Percentiles rank a stretch among this genome's conserved stretches.
phyloP scores from a whole-genome alignment of 2,113 vertebrate species.

The Atlantisia rogersi region DNA sequence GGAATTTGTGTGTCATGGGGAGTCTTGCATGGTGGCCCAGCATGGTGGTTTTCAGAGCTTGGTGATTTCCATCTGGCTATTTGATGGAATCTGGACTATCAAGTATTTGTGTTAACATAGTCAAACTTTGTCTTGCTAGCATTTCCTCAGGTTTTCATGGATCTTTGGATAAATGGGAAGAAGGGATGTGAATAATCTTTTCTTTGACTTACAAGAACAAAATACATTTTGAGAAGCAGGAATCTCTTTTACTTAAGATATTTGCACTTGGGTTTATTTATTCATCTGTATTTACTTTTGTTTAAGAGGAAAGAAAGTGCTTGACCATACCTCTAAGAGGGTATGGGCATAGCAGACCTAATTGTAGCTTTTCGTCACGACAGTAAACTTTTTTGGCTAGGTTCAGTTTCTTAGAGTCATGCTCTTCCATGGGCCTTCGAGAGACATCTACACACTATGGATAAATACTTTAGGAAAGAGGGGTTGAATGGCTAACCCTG shows the following conservation, averaged over 20 bases:
- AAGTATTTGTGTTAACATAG: background rate
- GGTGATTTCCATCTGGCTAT: background rate
- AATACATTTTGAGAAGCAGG: background rate
- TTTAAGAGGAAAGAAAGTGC: background rate
- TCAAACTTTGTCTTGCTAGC: background rate
- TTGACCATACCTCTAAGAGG: background rate
- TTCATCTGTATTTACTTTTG: background rate
- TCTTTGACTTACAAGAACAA: background rate
- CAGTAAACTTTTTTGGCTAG: background rate
- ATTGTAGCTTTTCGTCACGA: fast-evolving
- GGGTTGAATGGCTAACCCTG: background rate
- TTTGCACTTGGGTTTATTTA: background rate
- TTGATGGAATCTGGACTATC: background rate
- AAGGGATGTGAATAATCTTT: background rate
- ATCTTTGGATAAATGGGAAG: background rate
- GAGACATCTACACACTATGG: background rate
- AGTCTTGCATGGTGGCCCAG: background rate
- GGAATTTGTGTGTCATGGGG: background rate
- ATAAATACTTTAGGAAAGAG: conserved; percentile 1
- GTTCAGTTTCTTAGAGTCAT: background rate
- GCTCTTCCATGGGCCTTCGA: background rate
- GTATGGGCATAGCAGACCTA: background rate
- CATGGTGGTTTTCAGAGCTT: background rate
- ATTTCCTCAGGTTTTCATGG: background rate
- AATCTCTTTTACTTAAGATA: background rate